Evolutionary conservation across 2,888 invertebrate species (phyloP).

Genomic region (Choreutis nemorana): DNA sequence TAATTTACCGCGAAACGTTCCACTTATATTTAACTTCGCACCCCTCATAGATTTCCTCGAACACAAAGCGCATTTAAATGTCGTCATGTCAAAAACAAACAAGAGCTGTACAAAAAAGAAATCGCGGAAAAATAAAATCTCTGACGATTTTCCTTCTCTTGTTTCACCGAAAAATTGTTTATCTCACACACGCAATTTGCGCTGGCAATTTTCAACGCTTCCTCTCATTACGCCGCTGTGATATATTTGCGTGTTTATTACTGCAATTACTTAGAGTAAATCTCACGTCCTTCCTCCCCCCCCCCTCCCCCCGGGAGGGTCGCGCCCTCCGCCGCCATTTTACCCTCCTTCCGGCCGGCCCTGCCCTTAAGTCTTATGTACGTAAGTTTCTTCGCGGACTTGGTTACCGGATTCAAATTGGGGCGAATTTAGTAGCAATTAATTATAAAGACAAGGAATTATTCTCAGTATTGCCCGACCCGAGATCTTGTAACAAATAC

Average conservation of each 20-base stretch:
- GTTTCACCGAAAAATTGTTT: slow-evolving; percentile 50
- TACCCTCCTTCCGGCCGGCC: slow-evolving; percentile 62
- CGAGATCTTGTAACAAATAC: slow-evolving; percentile 45
- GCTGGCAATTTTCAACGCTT: slow-evolving; percentile 60
- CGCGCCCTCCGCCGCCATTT: slow-evolving; percentile 59
- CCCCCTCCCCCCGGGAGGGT: slow-evolving; percentile 37
- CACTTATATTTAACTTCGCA: too few relatives aligned
- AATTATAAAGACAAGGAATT: slow-evolving; percentile 59
- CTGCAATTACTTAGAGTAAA: slow-evolving; percentile 69
- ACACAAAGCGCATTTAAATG: too few relatives aligned
- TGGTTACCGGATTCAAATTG: slow-evolving; percentile 65
- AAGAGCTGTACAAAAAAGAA: too few relatives aligned
- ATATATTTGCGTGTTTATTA: slow-evolving; percentile 68
- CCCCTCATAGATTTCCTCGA: too few relatives aligned
- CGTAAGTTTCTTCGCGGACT: slow-evolving; percentile 66
- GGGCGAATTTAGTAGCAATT: slow-evolving; percentile 67
- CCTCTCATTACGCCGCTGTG: slow-evolving; percentile 64
- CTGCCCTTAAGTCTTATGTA: slow-evolving; percentile 67
- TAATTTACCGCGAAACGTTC: too few relatives aligned
- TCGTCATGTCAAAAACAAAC: slow-evolving; percentile 25
- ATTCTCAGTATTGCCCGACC: slow-evolving; percentile 44
- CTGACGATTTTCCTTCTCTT: slow-evolving; percentile 19
- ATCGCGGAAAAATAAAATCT: too few relatives aligned
- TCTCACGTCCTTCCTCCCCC: slow-evolving; percentile 62
- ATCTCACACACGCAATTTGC: slow-evolving; percentile 67